Base-by-base conservation (phyloP, 2,797 vertebrate genomes). In the Arrhamphus sclerolepis region DNA sequence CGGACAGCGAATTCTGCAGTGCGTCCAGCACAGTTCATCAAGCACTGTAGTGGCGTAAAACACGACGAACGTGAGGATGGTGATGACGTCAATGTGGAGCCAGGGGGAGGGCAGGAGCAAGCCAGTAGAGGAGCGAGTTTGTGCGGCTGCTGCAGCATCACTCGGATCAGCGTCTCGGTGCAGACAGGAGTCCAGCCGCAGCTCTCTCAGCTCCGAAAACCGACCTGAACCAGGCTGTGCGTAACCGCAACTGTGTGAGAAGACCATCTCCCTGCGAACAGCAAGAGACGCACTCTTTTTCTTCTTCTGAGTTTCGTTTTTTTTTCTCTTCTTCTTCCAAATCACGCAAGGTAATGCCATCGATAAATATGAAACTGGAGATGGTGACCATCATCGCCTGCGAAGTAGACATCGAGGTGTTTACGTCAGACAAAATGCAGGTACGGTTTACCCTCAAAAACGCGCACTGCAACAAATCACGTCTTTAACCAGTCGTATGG, bases 321-420 rank as follows among this genome's bases (percentile, higher is more conserved):
- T 41, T 21, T 43, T 41, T 26, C 6, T 1, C 6, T 1, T 6
- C 7, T 18, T 18, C 10, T 28, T 40, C 52, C 64, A 58, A 60
- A 73, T 61, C 68, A 57, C 77, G 41, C 61, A 85, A 75, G 87
- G 92, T 86, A 88, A 94, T 94, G 93, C 93, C 93, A 92, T 93
- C 93, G 53, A 94, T 93, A 91, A 94, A 93, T 77, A 94, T 94
- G 93, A 93, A 94, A 84, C 87, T 94, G 91, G 93, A 94, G 91
- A 92, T 94, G 92, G 84, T 93, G 87, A 93, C 92, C 81, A 90
- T 94, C 87, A 93, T 94, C 89, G 93, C 93, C 82, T 94, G 93
- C 76, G 93, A 94, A 70, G 92, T 94, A 70, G 93, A 93, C 78
- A 81, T 19, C 24, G 93, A 94, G 75, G 91, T 94, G 84, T 94